Percentiles rank a stretch among this genome's conserved stretches.
phyloP scores from a whole-genome alignment of 1,140 invertebrate species.

The Bombus pyrosoma region DNA sequence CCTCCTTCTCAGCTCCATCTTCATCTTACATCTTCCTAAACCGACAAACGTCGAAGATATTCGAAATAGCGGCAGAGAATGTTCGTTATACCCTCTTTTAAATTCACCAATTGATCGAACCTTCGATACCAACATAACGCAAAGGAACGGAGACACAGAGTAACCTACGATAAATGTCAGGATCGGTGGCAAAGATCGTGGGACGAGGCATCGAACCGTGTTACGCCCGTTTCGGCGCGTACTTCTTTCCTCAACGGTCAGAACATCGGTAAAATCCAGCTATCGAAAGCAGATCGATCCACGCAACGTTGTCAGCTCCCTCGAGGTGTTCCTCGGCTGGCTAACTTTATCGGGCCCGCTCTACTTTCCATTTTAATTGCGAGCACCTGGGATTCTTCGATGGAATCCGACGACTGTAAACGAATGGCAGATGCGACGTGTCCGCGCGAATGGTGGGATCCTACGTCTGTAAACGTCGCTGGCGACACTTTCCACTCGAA shows the following conservation, averaged over 20 bases:
- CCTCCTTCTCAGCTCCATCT: neutral
- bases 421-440: conserved; percentile 2
- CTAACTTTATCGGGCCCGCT: conserved; percentile 9
- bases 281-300: conserved; percentile 44
- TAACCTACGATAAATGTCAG: conserved; percentile 16
- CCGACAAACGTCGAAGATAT: too few relatives aligned
- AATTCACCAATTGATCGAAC: neutral
- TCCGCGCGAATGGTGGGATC: neutral
- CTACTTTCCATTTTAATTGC: conserved; percentile 45
- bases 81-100: neutral
- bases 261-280: neutral
- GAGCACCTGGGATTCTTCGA: neutral
- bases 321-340: neutral
- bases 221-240: conserved; percentile 13
- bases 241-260: neutral
- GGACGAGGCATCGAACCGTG: conserved; percentile 8
- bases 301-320: conserved; percentile 10
- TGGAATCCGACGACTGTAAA: conserved; percentile 10
- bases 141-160: neutral
- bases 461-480: neutral
- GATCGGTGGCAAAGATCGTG: conserved; percentile 26
- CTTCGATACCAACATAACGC: too few relatives aligned
- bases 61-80: neutral
- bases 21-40: too few relatives aligned
- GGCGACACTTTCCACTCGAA: neutral